A percentile compares a stretch with the other conserved stretches of the same genome.
Evolutionary conservation across 2,888 invertebrate genomes (phyloP).

Genomic region (Trichopria drosophilae): DNA sequence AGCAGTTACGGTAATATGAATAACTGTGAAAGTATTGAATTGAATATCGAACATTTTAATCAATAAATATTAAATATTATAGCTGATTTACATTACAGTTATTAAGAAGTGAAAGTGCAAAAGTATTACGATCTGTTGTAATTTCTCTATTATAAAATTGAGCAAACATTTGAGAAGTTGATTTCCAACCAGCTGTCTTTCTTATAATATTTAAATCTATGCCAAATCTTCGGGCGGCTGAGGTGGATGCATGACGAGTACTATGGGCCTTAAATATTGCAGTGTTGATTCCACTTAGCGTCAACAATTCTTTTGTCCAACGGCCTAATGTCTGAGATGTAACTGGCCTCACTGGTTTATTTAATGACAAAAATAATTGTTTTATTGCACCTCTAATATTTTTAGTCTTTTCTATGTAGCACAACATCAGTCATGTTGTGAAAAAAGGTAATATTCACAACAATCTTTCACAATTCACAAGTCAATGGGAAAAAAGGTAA

Average conservation of each 20-base stretch:
- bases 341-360: conserved; percentile 5
- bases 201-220: conserved; percentile 2
- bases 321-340: conserved; percentile 1
- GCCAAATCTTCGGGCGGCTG: neutral
- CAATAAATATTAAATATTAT: no score
- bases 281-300: neutral
- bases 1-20: no score
- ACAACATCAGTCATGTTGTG: neutral
- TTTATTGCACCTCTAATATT: neutral
- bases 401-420: conserved; percentile 7
- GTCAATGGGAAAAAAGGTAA: neutral
- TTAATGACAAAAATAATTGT: conserved; percentile 7
- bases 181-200: conserved; percentile 2
- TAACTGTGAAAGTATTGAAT: no score
- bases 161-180: neutral
- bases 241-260: conserved; percentile 11
- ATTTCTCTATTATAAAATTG: conserved; percentile 15
- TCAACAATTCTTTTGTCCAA: conserved; percentile 4
- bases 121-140: neutral
- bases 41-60: no score
- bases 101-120: no score
- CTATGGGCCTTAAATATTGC: conserved; percentile 9
- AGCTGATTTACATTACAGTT: no score
- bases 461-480: no score
- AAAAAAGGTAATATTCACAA: neutral